Evolutionary conservation across 1,140 invertebrate genomes (phyloP), one percentile per base, ranked within the genome.

Genomic region (Apocrypta bakeri): DNA sequence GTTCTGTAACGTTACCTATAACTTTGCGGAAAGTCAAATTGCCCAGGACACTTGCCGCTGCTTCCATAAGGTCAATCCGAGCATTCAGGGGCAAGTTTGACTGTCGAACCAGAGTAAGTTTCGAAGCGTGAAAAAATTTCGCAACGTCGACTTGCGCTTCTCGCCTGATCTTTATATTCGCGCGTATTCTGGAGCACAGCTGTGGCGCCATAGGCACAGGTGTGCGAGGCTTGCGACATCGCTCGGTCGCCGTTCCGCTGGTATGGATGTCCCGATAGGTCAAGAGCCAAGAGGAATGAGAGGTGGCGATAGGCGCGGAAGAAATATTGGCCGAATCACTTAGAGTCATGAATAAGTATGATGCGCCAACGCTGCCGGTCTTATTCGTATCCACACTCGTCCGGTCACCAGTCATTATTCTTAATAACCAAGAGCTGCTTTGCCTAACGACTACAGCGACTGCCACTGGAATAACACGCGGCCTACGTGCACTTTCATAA

Each of bases 271-370:
- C n/a, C n/a, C n/a, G n/a, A 68, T 27, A 31, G 33, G 74, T 64
- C 56, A 64, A 64, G 74, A 14, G 56, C n/a, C 74, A n/a, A 74
- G 56, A 29, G 29, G 61, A 9, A 40, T 25, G 75, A 63, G 14
- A 25, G 25, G 63, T 75, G 14, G 48, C 25, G 25, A 17, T 31
- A 37, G 69, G 40, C 72, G 27, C 29, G 56, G 42, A 27, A 75
- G 83, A 85, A 74, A 84, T 81, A 86, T 83, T 77, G 84, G 76
- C 83, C 81, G 77, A 86, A 87, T 87, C 84, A 87, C 86, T 87
- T 87, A 81, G 83, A 27, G 74, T 85, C 84, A 87, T 85, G 85
- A 85, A 87, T 87, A 87, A 85, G 78, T 83, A 87, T 73, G 69
- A 73, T 56, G 48, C 48, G n/a, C 48, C 42, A 68, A 33, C 3